Base-by-base conservation (phyloP, 2,113 vertebrate species). In the Nothobranchius kuhntae region DNA sequence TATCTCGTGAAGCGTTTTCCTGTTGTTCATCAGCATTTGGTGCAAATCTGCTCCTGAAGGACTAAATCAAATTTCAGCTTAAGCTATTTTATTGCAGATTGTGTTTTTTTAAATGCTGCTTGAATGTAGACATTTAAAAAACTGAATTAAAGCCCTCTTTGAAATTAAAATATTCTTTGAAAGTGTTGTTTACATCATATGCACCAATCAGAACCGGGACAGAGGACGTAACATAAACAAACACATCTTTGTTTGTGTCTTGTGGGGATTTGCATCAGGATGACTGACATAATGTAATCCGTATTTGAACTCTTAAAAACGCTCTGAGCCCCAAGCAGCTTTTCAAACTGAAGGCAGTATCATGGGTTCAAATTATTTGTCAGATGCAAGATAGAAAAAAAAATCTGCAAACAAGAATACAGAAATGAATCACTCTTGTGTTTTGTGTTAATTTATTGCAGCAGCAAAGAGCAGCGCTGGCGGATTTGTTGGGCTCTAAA, bases 101-200 rank as follows among this genome's bases (percentile, higher is more conserved):
- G 61, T 21, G 11, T 40, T n/a, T 21, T 9, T 62, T 50, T 51
- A 21, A 40, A n/a, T 38, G 35, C 30, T 1, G 1, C 11, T 61
- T 62, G 13, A n/a, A 17, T 64, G 51, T 13, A 36, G 44, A 64
- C 44, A 40, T 5, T 55, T 55, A n/a, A 62, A 58, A 40, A 48
- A 13, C 14, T 8, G 10, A 45, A 45, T 45, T 45, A 45, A 13
- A 12, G 9, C 12, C 10, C 9, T 45, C 17, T 57, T 1, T 42
- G 6, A 30, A 30, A 30, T 30, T 51, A 17, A 51, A 9, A n/a
- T 51, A 51, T 21, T 21, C 48, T 51, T 50, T 51, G 48, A 7
- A 10, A 51, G 9, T 21, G n/a, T 50, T n/a, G 4, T 17, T 17
- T 51, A 9, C 9, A 12, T 11, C 9, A 12, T 12, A 45, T 45